Evolutionary conservation across 37 sponge, comb jelly and placozoan species (phyloP).

Genomic region (Hexactinellida sp.): DNA sequence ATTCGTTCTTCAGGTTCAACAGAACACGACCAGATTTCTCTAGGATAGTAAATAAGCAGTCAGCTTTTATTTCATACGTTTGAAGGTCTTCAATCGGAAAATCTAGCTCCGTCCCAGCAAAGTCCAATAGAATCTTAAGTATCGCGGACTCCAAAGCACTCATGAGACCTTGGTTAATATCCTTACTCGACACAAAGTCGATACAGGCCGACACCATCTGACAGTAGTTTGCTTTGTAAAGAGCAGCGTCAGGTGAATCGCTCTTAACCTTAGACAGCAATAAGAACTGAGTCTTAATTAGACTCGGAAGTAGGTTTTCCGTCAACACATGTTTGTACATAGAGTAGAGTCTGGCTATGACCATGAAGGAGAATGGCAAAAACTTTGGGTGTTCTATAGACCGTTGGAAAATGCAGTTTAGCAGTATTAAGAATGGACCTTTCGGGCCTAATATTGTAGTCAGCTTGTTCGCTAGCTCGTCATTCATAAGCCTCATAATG

Average conservation of each 20-base stretch:
- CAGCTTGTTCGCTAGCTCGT: background rate
- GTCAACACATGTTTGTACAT: background rate
- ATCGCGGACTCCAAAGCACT: background rate
- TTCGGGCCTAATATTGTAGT: background rate
- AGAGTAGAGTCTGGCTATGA: background rate
- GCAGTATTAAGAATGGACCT: background rate
- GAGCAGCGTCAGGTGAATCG: background rate
- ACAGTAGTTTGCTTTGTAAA: background rate
- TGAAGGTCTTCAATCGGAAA: background rate
- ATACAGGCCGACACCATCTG: background rate
- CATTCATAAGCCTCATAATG: background rate
- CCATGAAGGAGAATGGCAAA: background rate
- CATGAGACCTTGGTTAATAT: background rate
- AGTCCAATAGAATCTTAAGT: background rate
- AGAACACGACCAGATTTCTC: slow-evolving; percentile 16
- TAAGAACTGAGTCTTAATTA: background rate
- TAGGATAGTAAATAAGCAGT: background rate
- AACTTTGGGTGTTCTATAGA: background rate
- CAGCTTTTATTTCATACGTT: background rate
- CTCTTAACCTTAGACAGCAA: background rate
- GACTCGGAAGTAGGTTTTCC: background rate
- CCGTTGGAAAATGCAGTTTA: background rate
- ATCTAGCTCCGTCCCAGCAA: background rate
- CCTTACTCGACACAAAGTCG: background rate
- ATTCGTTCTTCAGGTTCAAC: background rate